phyloP scores from a whole-genome alignment of 2,888 invertebrate genomes.

The Amblyjoppa fuscipennis region DNA sequence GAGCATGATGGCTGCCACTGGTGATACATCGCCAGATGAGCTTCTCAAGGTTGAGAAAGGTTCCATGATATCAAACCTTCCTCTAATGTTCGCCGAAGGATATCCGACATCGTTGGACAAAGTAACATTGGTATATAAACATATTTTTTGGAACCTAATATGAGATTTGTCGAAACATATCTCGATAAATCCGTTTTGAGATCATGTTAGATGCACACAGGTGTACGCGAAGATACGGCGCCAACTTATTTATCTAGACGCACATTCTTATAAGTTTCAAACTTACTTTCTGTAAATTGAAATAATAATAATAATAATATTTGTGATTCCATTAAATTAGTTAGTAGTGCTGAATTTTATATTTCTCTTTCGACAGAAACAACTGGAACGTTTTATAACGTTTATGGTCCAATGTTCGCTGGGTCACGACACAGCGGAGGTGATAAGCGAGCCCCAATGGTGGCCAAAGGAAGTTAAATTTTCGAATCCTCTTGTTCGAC shows the following conservation, averaged over 20 bases:
- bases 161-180: too few relatives aligned
- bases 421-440: slow-evolving; percentile 88
- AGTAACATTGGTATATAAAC: slow-evolving; percentile 85
- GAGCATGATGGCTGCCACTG: slow-evolving; percentile 79
- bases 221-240: too few relatives aligned
- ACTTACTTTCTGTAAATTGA: too few relatives aligned
- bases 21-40: slow-evolving; percentile 75
- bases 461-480: slow-evolving; percentile 90
- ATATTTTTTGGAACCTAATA: background rate
- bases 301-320: background rate
- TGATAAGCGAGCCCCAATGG: slow-evolving; percentile 89
- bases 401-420: slow-evolving; percentile 92
- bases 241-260: too few relatives aligned
- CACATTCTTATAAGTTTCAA: too few relatives aligned
- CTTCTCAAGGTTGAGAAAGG: slow-evolving; percentile 77
- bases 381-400: slow-evolving; percentile 90
- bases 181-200: too few relatives aligned
- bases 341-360: background rate
- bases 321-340: background rate
- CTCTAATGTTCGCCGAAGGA: slow-evolving; percentile 90
- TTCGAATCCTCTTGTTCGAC: slow-evolving; percentile 88
- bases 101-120: slow-evolving; percentile 89
- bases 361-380: slow-evolving; percentile 79
- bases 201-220: too few relatives aligned
- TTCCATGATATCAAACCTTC: slow-evolving; percentile 90